phyloP scores from a whole-genome alignment of 2,888 invertebrate genomes.

The Polydesmus complanatus region DNA sequence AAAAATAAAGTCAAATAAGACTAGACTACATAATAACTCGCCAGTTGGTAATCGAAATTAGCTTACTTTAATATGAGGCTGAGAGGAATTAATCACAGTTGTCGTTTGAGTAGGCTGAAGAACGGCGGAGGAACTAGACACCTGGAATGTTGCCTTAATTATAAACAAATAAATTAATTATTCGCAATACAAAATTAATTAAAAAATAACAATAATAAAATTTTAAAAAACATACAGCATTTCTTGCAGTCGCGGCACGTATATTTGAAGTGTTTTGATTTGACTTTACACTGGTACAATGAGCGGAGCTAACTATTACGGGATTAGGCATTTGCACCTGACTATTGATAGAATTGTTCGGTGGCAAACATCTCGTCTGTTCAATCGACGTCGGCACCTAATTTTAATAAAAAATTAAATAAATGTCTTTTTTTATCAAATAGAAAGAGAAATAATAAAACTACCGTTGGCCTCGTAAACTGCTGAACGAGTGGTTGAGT shows the following conservation, averaged over 20 bases:
- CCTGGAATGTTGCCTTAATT: conserved; percentile 10
- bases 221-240: conserved; percentile 1
- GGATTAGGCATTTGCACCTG: not conserved
- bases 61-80: conserved; percentile 6
- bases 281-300: conserved; percentile 5
- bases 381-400: not conserved
- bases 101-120: conserved; percentile 19
- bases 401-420: not conserved
- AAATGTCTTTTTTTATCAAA: not conserved
- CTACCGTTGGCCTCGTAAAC: not conserved
- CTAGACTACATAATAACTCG: not conserved
- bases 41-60: not conserved
- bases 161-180: not conserved
- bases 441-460: not conserved
- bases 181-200: no score
- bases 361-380: not conserved
- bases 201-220: not conserved
- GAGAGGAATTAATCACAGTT: conserved; percentile 10
- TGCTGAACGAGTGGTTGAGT: conserved; percentile 19
- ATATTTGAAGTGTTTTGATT: not conserved
- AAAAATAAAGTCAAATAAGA: conserved; percentile 14
- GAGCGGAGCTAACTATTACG: not conserved
- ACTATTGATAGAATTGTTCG: not conserved
- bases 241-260: conserved; percentile 16
- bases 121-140: conserved; percentile 3